Evolutionary conservation across 2,888 invertebrate species (phyloP).

Genomic region (Philaethria dido): DNA sequence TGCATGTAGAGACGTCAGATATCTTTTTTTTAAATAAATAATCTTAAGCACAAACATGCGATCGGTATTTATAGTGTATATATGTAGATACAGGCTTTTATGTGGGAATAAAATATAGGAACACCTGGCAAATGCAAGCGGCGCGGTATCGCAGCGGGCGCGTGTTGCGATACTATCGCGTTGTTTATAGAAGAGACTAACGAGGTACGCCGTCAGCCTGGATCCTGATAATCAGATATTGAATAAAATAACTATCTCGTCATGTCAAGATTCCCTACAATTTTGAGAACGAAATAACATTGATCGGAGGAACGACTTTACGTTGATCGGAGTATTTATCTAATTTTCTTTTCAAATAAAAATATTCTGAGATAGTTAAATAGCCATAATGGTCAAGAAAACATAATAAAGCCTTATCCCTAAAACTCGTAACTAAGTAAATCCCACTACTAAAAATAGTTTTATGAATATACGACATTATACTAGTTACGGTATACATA

Average conservation of each 20-base stretch:
- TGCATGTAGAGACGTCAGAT: constrained; percentile 7
- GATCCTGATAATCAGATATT: constrained; percentile 53
- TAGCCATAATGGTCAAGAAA: too few species aligned
- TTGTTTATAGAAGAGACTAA: constrained; percentile 73
- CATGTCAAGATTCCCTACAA: constrained; percentile 45
- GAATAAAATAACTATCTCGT: constrained; percentile 50
- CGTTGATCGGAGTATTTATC: background rate
- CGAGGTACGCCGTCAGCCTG: constrained; percentile 57
- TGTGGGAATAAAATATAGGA: constrained; percentile 35
- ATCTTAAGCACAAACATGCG: constrained; percentile 13
- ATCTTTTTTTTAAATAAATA: constrained; percentile 13
- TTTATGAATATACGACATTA: too few species aligned
- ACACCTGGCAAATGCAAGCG: constrained; percentile 33
- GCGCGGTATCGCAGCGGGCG: constrained; percentile 33
- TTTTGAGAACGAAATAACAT: constrained; percentile 5
- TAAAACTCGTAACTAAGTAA: too few species aligned
- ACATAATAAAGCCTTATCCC: too few species aligned
- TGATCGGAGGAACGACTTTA: background rate
- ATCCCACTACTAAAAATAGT: too few species aligned
- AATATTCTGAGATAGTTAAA: too few species aligned
- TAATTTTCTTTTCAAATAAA: too few species aligned
- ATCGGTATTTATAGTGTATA: constrained; percentile 8
- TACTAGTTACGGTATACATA: too few species aligned
- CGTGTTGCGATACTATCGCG: constrained; percentile 61
- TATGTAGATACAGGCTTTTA: constrained; percentile 9